These are phyloP conservation scores for Lamprotornis superbus DNA, from an alignment of 2,113 vertebrate species.

Conservation along the genomic window DNA sequence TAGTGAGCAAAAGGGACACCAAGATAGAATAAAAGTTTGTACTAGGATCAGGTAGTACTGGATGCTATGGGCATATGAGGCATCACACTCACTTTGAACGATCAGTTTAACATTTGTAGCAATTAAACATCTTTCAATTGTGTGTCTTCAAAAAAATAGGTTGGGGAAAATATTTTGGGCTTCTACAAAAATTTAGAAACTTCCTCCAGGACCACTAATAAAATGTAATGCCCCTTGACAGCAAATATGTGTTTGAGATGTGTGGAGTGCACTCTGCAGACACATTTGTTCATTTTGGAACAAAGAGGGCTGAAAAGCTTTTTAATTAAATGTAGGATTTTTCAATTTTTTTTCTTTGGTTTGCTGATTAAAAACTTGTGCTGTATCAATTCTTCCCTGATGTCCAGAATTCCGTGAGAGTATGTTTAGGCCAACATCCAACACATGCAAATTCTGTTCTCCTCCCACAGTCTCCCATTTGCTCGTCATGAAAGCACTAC, in stretches of 20 bases:
- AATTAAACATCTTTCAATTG: neutral
- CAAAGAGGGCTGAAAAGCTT: neutral
- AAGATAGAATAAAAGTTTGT: neutral
- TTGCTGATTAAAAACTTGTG: constrained; percentile 13
- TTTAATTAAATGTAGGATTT: neutral
- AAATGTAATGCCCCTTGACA: neutral
- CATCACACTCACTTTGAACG: neutral
- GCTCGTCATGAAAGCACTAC: constrained; percentile 9
- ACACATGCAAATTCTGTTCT: constrained; percentile 20
- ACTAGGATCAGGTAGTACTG: neutral
- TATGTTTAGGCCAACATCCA: constrained; percentile 25
- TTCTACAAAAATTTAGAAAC: neutral
- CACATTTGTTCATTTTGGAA: neutral
- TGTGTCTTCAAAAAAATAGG: neutral
- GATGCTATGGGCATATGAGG: fast-evolving
- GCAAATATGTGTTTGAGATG: neutral
- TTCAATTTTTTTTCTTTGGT: neutral
- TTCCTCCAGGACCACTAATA: neutral
- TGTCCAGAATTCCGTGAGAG: constrained; percentile 21
- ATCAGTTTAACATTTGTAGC: neutral
- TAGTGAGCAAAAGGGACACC: neutral
- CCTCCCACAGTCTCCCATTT: constrained; percentile 22
- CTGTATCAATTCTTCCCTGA: constrained; percentile 12
- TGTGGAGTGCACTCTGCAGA: neutral
- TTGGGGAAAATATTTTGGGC: neutral